These are phyloP conservation scores for Paedocypris micromegethes DNA, from an alignment of 2,797 vertebrate genomes.

Conservation along the genomic window DNA sequence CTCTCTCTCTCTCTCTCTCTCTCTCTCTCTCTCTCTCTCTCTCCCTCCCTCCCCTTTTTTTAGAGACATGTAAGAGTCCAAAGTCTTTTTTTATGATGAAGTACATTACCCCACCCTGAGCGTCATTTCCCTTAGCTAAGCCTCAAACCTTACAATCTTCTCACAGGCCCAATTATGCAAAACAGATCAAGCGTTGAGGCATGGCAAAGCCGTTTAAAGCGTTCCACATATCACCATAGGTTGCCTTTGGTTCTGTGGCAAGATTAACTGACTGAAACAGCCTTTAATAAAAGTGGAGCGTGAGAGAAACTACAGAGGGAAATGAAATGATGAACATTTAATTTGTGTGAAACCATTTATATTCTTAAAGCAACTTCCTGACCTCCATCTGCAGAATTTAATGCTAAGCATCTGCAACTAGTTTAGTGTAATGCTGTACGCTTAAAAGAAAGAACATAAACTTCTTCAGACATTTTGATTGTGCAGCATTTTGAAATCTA, in stretches of 20 bases:
- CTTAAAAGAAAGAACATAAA: no score
- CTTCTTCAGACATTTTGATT: no score
- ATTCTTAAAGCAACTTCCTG: constrained; percentile 6
- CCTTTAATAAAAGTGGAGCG: constrained; percentile 27
- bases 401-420: no score
- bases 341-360: constrained; percentile 31
- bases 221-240: constrained; percentile 32
- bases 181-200: constrained; percentile 47
- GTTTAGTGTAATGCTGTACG: no score
- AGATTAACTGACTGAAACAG: constrained; percentile 17
- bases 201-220: constrained; percentile 49
- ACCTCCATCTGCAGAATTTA: neutral
- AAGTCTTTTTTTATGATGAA: constrained; percentile 39
- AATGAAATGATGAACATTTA: constrained; percentile 21
- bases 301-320: constrained; percentile 11
- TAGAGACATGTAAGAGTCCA: constrained; percentile 25
- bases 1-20: no score
- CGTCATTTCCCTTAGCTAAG: constrained; percentile 30
- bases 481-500: no score
- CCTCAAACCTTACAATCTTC: constrained; percentile 44
- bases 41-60: constrained; percentile 1
- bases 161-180: constrained; percentile 50
- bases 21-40: no score
- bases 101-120: constrained; percentile 36
- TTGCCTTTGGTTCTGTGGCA: constrained; percentile 21